A percentile compares a stretch with the other conserved stretches of the same genome.
Evolutionary conservation across 2,113 vertebrate genomes (phyloP).

Genomic region (Brachypodius melanocephalos): DNA sequence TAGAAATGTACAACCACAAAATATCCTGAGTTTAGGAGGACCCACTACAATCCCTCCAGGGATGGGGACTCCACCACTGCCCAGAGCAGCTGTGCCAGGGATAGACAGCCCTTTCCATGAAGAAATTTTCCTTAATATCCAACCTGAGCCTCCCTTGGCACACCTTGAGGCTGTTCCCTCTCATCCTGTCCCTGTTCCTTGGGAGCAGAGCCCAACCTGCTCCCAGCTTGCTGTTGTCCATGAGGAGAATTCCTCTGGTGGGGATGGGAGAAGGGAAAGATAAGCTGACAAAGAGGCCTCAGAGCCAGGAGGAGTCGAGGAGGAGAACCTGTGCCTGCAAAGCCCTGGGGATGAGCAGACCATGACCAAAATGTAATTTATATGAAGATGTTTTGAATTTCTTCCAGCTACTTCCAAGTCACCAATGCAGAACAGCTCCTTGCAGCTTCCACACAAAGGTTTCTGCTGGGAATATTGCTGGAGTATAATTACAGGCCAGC

Average conservation of each 20-base stretch:
- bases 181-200: neutral
- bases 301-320: neutral
- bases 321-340: neutral
- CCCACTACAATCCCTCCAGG: neutral
- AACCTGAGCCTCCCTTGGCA: neutral
- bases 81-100: neutral
- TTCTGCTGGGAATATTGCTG: neutral
- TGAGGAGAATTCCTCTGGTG: neutral
- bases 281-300: neutral
- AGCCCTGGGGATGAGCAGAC: neutral
- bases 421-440: conserved; percentile 22
- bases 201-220: neutral
- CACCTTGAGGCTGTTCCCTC: neutral
- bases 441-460: neutral
- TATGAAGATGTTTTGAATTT: conserved; percentile 25
- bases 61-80: neutral
- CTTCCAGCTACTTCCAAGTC: conserved; percentile 24
- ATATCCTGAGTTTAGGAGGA: neutral
- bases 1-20: neutral
- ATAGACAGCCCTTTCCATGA: neutral
- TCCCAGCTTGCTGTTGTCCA: rapidly evolving
- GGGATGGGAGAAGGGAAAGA: neutral
- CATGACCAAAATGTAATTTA: conserved; percentile 46
- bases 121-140: neutral
- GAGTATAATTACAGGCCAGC: conserved; percentile 38